A percentile compares a stretch with the other conserved stretches of the same genome.
These are phyloP conservation scores for Pristionchus japonicus DNA, from an alignment of 2,888 invertebrate species.

Conservation along the genomic window DNA sequence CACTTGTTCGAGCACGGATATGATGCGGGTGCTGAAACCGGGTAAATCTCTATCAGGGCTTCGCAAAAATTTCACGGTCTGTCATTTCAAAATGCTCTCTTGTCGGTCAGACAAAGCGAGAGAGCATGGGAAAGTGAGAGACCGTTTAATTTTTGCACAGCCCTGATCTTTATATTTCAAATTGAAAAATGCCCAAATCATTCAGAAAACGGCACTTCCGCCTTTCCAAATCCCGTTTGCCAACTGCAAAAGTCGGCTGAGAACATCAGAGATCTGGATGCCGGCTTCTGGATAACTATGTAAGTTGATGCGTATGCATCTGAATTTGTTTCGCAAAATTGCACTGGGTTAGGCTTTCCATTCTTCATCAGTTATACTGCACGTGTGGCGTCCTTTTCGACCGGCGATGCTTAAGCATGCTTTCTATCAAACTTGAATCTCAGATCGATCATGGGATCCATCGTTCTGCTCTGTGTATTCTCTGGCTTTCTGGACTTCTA, in stretches of 20 bases:
- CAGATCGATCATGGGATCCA: neutral
- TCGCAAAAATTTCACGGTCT: too few species aligned
- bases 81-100: too few species aligned
- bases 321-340: neutral
- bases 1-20: neutral
- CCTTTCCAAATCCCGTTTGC: slow-evolving; percentile 16
- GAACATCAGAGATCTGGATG: neutral
- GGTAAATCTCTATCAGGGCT: too few species aligned
- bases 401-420: too few species aligned
- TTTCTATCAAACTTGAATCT: neutral
- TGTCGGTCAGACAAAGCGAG: too few species aligned
- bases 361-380: too few species aligned
- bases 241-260: neutral
- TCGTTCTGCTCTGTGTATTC: neutral
- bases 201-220: neutral
- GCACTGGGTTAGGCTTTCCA: too few species aligned
- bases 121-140: too few species aligned
- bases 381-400: too few species aligned
- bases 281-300: slow-evolving; percentile 3
- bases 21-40: neutral
- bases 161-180: neutral
- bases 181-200: too few species aligned
- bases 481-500: slow-evolving; percentile 7
- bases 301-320: too few species aligned
- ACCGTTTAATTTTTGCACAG: too few species aligned